These are phyloP conservation scores for Psococerastis gibbosa DNA, from an alignment of 2,888 invertebrate genomes.

Conservation along the genomic window DNA sequence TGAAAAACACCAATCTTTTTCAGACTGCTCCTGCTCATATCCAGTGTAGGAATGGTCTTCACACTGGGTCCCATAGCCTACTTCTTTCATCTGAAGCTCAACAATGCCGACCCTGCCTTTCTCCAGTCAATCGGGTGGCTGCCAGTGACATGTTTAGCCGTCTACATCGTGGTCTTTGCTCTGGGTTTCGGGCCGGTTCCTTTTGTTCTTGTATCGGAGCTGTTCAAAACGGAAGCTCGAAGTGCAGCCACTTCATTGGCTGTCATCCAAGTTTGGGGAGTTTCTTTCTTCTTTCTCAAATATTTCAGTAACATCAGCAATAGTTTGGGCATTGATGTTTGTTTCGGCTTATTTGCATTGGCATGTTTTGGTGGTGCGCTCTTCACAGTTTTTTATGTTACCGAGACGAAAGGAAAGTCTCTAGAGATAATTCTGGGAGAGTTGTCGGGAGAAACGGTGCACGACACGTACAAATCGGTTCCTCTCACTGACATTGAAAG, in stretches of 20 bases:
- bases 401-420: conserved; percentile 29
- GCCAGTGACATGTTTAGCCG: conserved; percentile 26
- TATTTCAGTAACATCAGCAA: conserved; percentile 26
- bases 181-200: conserved; percentile 29
- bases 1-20: no score
- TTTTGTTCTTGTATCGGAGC: conserved; percentile 27
- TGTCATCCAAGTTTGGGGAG: conserved; percentile 26
- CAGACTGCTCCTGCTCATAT: conserved; percentile 26
- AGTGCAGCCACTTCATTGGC: conserved; percentile 23
- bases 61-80: conserved; percentile 21
- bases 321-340: conserved; percentile 24
- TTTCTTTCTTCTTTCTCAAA: conserved; percentile 25
- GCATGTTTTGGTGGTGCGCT: conserved; percentile 23
- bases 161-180: conserved; percentile 28
- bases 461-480: no score
- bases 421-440: conserved; percentile 26
- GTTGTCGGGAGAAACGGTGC: conserved; percentile 13
- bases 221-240: conserved; percentile 28
- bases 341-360: conserved; percentile 27
- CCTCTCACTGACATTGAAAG: no score
- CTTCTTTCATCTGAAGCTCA: conserved; percentile 19
- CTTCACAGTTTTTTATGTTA: conserved; percentile 24
- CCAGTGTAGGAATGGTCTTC: conserved; percentile 23
- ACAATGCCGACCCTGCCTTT: neutral
- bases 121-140: conserved; percentile 22